Percentiles rank a stretch among this genome's conserved stretches.
Conservation (phyloP, 2,888 invertebrate genomes). For the Lathronympha strigana region DNA sequence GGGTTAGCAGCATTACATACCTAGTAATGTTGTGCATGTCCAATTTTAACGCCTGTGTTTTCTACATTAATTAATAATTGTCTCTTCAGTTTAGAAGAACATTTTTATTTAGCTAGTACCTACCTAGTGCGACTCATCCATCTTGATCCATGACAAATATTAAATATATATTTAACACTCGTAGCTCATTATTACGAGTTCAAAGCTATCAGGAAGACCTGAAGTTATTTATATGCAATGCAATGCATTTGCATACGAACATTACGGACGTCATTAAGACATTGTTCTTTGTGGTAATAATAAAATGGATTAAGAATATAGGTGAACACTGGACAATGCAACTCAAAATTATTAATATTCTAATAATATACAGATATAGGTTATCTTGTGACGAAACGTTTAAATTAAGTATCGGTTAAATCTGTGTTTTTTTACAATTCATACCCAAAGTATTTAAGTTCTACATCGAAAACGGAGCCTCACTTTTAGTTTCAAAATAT, state of each 20-base stretch:
- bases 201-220: conserved; percentile 18
- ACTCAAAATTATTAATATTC: neutral
- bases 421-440: too few species aligned
- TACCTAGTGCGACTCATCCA: conserved; percentile 1
- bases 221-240: conserved; percentile 39
- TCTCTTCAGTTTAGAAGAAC: neutral
- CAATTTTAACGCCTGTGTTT: too few species aligned
- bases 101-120: too few species aligned
- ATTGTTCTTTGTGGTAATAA: conserved; percentile 34
- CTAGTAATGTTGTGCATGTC: too few species aligned
- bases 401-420: neutral
- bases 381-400: neutral
- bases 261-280: conserved; percentile 14
- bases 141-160: conserved; percentile 21
- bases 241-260: conserved; percentile 32
- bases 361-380: too few species aligned
- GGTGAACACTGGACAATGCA: neutral
- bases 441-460: neutral
- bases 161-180: neutral
- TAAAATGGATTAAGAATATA: conserved; percentile 9
- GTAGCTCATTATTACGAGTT: neutral
- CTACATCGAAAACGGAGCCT: too few species aligned
- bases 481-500: too few species aligned
- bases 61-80: too few species aligned
- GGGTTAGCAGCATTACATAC: too few species aligned